Conservation (phyloP, 1,140 invertebrate species). For the Pissodes strobi region DNA sequence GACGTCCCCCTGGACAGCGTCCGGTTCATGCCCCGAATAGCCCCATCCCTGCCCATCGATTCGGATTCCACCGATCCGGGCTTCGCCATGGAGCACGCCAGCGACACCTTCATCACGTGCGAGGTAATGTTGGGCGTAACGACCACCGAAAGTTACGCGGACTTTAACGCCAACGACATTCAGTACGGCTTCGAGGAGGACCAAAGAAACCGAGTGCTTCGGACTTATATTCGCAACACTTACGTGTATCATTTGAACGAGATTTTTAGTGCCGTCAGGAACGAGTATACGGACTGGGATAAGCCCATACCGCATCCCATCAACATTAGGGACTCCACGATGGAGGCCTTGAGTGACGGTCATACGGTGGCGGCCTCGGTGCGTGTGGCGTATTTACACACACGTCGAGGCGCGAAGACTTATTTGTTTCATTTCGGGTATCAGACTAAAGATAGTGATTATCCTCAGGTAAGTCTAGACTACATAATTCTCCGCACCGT, state of each 20-base stretch:
- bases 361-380: constrained; percentile 75
- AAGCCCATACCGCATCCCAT: constrained; percentile 83
- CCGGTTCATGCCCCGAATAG: constrained; percentile 61
- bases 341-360: constrained; percentile 86
- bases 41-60: constrained; percentile 70
- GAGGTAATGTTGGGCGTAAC: constrained; percentile 71
- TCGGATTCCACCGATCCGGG: constrained; percentile 64
- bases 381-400: constrained; percentile 71
- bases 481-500: too few relatives aligned
- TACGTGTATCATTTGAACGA: constrained; percentile 89
- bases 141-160: constrained; percentile 75
- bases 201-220: constrained; percentile 71
- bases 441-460: constrained; percentile 74
- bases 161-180: constrained; percentile 76
- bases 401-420: constrained; percentile 68
- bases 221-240: constrained; percentile 85
- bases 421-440: constrained; percentile 83
- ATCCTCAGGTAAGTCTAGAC: constrained; percentile 70
- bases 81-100: constrained; percentile 67
- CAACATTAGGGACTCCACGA: constrained; percentile 81
- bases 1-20: constrained; percentile 68
- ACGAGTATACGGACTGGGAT: constrained; percentile 94
- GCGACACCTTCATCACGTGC: constrained; percentile 71
- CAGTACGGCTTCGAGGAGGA: constrained; percentile 78
- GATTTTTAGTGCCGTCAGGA: constrained; percentile 86